A percentile compares a stretch with the other conserved stretches of the same genome.
Conservation (phyloP, 1,140 invertebrate genomes). For the Papilio aristodemus region DNA sequence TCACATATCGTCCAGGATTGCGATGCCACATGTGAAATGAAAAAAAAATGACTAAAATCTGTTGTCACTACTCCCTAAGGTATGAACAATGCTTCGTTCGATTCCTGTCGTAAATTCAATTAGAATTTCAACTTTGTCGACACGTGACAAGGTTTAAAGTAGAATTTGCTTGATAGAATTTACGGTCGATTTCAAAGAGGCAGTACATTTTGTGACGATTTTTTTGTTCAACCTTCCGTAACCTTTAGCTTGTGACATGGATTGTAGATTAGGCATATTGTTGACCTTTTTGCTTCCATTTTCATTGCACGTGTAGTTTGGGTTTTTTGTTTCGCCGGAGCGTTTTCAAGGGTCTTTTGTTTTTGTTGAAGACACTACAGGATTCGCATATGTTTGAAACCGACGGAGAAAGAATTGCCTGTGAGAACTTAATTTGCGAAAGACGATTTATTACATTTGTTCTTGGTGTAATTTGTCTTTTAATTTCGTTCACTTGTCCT, state of each 20-base stretch:
- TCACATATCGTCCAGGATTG: constrained; percentile 78
- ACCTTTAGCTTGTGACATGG: constrained; percentile 79
- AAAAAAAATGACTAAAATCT: constrained; percentile 76
- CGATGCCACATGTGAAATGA: constrained; percentile 77
- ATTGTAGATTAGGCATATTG: constrained; percentile 79
- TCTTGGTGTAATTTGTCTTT: not conserved
- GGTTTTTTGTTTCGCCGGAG: constrained; percentile 59
- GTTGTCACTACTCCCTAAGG: constrained; percentile 75
- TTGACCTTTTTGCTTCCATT: constrained; percentile 76
- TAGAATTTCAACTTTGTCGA: constrained; percentile 51
- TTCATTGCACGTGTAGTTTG: constrained; percentile 66
- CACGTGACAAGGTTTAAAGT: constrained; percentile 45
- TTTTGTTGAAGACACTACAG: constrained; percentile 62
- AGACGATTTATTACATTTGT: constrained; percentile 47
- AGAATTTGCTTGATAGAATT: constrained; percentile 36
- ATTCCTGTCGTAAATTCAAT: constrained; percentile 39
- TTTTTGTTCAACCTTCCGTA: constrained; percentile 76
- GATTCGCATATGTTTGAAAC: constrained; percentile 69
- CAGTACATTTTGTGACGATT: constrained; percentile 64
- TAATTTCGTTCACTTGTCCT: not conserved
- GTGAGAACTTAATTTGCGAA: constrained; percentile 45
- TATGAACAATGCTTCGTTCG: constrained; percentile 70
- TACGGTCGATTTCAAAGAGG: constrained; percentile 63
- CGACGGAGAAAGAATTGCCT: constrained; percentile 45
- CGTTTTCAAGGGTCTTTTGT: constrained; percentile 61